Conservation (phyloP, 2,113 vertebrate genomes). For the Sturnira hondurensis region DNA sequence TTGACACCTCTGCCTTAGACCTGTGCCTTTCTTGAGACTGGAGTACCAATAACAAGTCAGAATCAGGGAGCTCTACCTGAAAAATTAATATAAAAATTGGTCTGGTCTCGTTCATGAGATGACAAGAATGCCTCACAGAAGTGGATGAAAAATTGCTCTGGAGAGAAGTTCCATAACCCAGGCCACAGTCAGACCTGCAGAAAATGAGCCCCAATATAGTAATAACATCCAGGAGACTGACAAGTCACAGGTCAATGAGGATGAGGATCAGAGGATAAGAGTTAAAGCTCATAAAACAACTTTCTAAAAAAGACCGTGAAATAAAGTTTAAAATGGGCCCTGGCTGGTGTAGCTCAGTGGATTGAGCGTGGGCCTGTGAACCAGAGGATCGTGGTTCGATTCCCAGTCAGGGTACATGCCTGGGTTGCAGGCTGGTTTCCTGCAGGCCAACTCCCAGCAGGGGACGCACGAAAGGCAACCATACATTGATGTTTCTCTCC, state of each 20-base stretch:
- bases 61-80: background rate
- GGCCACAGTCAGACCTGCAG: background rate
- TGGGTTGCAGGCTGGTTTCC: too few species aligned
- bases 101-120: background rate
- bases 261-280: background rate
- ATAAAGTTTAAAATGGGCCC: too few species aligned
- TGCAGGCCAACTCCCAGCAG: too few species aligned
- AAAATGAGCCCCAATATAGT: background rate
- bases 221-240: background rate
- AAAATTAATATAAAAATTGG: slow-evolving; percentile 4
- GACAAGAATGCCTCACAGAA: background rate
- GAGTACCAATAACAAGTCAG: background rate
- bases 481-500: too few species aligned
- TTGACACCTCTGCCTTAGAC: too few species aligned
- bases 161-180: background rate
- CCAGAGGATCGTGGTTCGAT: too few species aligned
- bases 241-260: background rate
- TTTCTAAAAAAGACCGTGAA: background rate
- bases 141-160: background rate
- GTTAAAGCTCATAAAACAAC: background rate
- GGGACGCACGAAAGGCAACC: too few species aligned
- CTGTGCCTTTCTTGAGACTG: background rate
- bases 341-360: too few species aligned
- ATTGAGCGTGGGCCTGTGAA: too few species aligned
- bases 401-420: too few species aligned